Conservation (phyloP, 2,888 invertebrate species). For the Pantelozetes paolii region DNA sequence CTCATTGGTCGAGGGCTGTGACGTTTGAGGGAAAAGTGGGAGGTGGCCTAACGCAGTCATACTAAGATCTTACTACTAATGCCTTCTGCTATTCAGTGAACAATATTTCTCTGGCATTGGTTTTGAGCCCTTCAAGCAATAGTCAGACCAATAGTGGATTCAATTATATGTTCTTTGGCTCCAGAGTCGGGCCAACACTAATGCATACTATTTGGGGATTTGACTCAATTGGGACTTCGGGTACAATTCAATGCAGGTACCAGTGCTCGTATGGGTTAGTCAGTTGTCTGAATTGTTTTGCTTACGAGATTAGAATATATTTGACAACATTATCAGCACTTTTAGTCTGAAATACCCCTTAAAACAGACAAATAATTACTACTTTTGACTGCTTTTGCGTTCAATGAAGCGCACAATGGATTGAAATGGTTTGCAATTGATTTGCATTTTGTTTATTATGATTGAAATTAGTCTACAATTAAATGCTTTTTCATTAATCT, state of each 20-base stretch:
- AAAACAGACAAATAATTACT: too few relatives aligned
- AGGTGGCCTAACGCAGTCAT: too few relatives aligned
- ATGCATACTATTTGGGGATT: conserved; percentile 6
- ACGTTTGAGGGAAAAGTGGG: background rate
- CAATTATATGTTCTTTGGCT: conserved; percentile 19
- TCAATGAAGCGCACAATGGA: too few relatives aligned
- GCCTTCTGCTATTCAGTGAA: background rate
- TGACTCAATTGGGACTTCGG: background rate
- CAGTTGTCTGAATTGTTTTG: background rate
- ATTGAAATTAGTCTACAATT: too few relatives aligned
- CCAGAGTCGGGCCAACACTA: background rate
- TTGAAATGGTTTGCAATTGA: too few relatives aligned
- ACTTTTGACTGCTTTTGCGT: too few relatives aligned
- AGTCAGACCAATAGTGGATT: background rate
- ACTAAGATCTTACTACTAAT: too few relatives aligned
- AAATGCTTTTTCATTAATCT: too few relatives aligned
- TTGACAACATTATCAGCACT: background rate
- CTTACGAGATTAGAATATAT: conserved; percentile 5
- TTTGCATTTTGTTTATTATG: too few relatives aligned
- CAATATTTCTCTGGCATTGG: background rate
- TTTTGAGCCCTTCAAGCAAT: conserved; percentile 12
- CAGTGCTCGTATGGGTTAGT: too few relatives aligned
- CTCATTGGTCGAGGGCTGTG: too few relatives aligned
- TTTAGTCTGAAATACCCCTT: background rate
- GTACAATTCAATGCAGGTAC: background rate